Evolutionary conservation across 1,140 invertebrate species (phyloP), one percentile per base, ranked within the genome.

Genomic region (Saccostrea echinata): DNA sequence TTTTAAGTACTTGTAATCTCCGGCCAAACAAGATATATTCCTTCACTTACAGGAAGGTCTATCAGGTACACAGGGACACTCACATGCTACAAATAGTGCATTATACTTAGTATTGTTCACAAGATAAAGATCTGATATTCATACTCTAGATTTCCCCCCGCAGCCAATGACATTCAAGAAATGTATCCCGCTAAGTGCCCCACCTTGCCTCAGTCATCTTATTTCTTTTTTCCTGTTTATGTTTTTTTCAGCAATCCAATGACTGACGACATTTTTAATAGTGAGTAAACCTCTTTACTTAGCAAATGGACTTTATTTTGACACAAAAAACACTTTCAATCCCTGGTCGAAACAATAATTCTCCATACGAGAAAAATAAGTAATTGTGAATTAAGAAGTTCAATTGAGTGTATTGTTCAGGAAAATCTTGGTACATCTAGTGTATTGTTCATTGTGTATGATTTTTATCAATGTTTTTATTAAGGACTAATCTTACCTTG

Each of bases 401-500:
- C 24, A 71, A 71, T 24, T 1, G 30, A 24, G 24, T 71, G 27
- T 13, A 33, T 30, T 30, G 24, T 71, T 61, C 13, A 71, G 24
- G 27, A 33, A 71, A 57, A 57, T 57, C 55, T 16, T 16, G 55
- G 68, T 71, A 33, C 68, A 71, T 33, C 30, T 71, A 71, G 68
- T 33, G 68, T 30, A 30, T 71, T 71, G 68, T 71, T 71, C 13
- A 12, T 71, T 71, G 68, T 71, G 68, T 71, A 12, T 61, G 16
- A 16, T 18, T 24, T 61, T 68, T 43, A 33, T 57, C 9, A 30
- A n/a, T 71, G 27, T 21, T 57, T 57, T 71, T 71, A 71, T 30
- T 43, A 21, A 85, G 35, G 13, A 85, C 33, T 86, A 33, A 16
- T 51, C 85, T 80, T 86, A 86, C 85, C 85, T 86, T 71, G 43